A percentile compares a stretch with the other conserved stretches of the same genome.
Conservation (phyloP, 2,888 invertebrate genomes). For the Caradrina kadenii region DNA sequence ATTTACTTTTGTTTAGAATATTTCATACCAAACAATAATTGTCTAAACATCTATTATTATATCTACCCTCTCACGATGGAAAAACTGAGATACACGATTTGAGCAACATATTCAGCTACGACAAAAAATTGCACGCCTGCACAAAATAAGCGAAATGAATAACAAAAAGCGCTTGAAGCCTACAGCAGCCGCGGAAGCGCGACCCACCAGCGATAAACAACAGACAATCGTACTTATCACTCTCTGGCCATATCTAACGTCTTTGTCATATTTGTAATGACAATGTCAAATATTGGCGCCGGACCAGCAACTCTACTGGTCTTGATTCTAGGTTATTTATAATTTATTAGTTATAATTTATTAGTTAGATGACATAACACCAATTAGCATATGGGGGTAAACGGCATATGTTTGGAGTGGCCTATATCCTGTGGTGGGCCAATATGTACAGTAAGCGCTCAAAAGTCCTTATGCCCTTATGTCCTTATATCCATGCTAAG, state of each 20-base stretch:
- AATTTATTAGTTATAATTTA: not conserved
- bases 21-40: no score
- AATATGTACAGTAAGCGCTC: no score
- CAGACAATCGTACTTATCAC: conserved; percentile 44
- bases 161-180: conserved; percentile 47
- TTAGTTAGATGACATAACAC: not conserved
- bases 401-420: not conserved
- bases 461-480: no score
- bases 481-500: no score
- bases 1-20: no score
- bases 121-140: conserved; percentile 28
- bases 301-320: not conserved
- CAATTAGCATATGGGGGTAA: not conserved
- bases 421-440: no score
- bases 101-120: not conserved
- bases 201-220: conserved; percentile 39
- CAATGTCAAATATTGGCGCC: conserved; percentile 11
- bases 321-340: not conserved
- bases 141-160: conserved; percentile 22
- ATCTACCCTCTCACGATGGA: no score
- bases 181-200: conserved; percentile 21
- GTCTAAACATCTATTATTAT: no score
- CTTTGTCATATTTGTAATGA: conserved; percentile 23
- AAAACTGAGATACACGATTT: no score
- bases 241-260: conserved; percentile 34